Conservation (phyloP, 1,140 invertebrate species). For the Hyles vespertilio region DNA sequence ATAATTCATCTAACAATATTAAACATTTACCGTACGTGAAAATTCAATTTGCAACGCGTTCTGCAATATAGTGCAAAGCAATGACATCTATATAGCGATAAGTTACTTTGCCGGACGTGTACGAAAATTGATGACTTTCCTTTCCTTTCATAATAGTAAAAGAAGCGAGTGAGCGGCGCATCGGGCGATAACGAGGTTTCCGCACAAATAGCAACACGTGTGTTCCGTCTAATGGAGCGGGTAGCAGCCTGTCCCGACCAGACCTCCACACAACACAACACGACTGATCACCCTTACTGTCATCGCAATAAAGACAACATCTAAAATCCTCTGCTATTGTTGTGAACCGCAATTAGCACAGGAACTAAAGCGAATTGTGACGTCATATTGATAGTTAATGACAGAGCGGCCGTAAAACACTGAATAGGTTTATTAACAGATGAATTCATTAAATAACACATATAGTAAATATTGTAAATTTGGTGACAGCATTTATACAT, state of each 20-base stretch:
- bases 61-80: too few relatives aligned
- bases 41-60: too few relatives aligned
- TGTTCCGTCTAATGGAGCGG: conserved; percentile 32
- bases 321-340: neutral
- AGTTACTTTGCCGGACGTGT: neutral
- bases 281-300: conserved; percentile 5
- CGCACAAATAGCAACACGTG: conserved; percentile 39
- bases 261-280: neutral
- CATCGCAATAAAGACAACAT: neutral
- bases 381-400: too few relatives aligned
- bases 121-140: conserved; percentile 31
- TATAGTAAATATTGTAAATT: too few relatives aligned
- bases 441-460: too few relatives aligned
- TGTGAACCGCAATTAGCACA: conserved; percentile 1
- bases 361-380: too few relatives aligned
- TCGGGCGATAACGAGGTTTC: conserved; percentile 41
- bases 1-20: too few relatives aligned
- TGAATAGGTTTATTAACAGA: too few relatives aligned
- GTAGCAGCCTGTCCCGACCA: conserved; percentile 4
- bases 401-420: too few relatives aligned
- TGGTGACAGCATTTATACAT: too few relatives aligned
- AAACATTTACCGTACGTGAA: too few relatives aligned
- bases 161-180: conserved; percentile 32
- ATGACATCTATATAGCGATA: too few relatives aligned
- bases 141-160: conserved; percentile 25